Evolutionary conservation across 1,140 invertebrate genomes (phyloP), one percentile per base, ranked within the genome.

Genomic region (Sycophaga agraensis): DNA sequence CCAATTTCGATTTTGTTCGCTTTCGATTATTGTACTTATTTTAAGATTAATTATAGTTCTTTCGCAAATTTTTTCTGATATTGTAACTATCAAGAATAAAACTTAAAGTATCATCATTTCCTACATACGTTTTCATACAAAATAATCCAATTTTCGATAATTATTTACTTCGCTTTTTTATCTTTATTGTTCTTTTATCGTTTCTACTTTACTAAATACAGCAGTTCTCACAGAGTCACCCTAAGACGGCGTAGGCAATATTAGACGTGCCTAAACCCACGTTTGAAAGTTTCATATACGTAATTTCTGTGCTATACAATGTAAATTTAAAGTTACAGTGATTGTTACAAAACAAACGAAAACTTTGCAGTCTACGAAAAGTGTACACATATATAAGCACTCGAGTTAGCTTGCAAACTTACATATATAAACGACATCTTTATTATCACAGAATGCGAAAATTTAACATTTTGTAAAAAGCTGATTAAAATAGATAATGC

Each of bases 371-470:
- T n/a, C n/a, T 22, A 37, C 34, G 12, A 40, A 59, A 35, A 49
- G 50, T 19, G 42, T 22, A 34, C 24, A 28, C 26, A 24, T 40
- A 31, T 43, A 48, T 17, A 21, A 34, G 6, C 21, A 24, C 11
- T 57, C 3, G 4, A 40, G 17, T 5, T 24, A n/a, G 39, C 16
- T 37, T 2, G 43, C n/a, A 22, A 19, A 37, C 26, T 57, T 39
- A 48, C 19, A 35, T 14, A 56, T 56, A 11, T 43, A 22, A 57
- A 37, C 4, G 22, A 59, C 24, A 28, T 37, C 26, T 31, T 49
- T 31, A 45, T 35, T 60, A 60, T 60, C 58, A 53, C 58, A 60
- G 49, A 37, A 53, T 14, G 58, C 26, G 16, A 45, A 45, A 60
- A 60, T 35, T 34, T n/a, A 60, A 43, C 26, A 53, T 59, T 19